Conservation (phyloP, 2,888 invertebrate species). For the Siphonodentalium dalli region DNA sequence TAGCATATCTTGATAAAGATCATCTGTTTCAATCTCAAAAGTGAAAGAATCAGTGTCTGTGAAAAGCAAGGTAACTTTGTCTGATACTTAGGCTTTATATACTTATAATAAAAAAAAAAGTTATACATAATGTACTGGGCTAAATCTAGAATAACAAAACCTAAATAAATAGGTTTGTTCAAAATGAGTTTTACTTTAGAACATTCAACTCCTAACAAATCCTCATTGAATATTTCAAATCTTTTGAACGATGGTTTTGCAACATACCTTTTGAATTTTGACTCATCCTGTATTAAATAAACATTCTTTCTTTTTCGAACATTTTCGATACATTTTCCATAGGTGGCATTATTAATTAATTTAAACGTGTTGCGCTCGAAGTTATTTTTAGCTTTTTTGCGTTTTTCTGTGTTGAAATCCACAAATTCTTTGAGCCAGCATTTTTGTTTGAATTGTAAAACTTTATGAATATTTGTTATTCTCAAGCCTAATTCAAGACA, state of each 20-base stretch:
- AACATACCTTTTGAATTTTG: background rate
- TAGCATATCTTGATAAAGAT: too few relatives aligned
- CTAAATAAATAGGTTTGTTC: slow-evolving; percentile 6
- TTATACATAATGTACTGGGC: too few relatives aligned
- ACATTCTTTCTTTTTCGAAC: too few relatives aligned
- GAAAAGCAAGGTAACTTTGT: too few relatives aligned
- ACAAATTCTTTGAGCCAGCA: slow-evolving; percentile 54
- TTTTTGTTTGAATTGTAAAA: slow-evolving; percentile 41
- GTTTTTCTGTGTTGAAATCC: slow-evolving; percentile 31
- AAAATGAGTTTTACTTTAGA: background rate
- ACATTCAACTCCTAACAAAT: too few relatives aligned
- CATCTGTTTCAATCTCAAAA: too few relatives aligned
- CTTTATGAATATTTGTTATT: slow-evolving; percentile 35
- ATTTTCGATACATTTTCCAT: background rate
- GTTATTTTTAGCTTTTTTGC: slow-evolving; percentile 30
- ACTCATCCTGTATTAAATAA: too few relatives aligned
- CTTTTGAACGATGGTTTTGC: background rate
- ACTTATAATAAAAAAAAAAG: slow-evolving; percentile 2
- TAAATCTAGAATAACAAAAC: background rate
- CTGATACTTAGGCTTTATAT: too few relatives aligned
- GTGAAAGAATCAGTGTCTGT: background rate
- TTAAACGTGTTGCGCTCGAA: slow-evolving; percentile 62
- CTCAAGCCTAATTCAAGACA: slow-evolving; percentile 37
- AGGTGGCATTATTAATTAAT: slow-evolving; percentile 56
- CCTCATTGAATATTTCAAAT: background rate